Evolutionary conservation across 1,140 invertebrate species (phyloP).

Genomic region (Paramacrobiotus metropolitanus): DNA sequence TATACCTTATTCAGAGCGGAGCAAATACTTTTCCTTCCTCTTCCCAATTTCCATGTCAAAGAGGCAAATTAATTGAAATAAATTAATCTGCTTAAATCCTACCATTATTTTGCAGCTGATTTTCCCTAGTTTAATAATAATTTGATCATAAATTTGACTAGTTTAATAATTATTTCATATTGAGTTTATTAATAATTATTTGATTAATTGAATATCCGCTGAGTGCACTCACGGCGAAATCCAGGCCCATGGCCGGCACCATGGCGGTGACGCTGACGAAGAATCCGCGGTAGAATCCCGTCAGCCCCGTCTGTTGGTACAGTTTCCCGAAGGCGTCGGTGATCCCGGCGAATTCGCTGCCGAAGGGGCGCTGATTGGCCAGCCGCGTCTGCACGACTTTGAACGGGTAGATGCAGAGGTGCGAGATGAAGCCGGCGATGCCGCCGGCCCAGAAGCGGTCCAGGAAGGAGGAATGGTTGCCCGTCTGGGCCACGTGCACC

Average conservation of each 20-base stretch:
- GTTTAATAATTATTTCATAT: too few species aligned
- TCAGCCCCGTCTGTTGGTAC: not conserved
- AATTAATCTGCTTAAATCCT: too few species aligned
- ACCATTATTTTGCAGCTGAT: too few species aligned
- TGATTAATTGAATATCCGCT: too few species aligned
- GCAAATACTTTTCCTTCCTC: too few species aligned
- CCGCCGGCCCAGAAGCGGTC: not conserved
- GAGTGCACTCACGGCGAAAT: too few species aligned
- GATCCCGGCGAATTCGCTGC: not conserved
- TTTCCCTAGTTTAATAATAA: too few species aligned
- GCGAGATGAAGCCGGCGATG: not conserved
- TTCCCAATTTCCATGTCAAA: too few species aligned
- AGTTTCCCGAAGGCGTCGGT: not conserved
- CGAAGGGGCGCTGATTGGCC: not conserved
- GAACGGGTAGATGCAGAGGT: not conserved
- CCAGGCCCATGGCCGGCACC: slow-evolving; percentile 1
- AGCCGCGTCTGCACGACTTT: not conserved
- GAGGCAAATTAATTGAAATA: too few species aligned
- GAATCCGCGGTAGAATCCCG: not conserved
- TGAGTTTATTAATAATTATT: too few species aligned
- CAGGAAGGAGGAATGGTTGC: not conserved
- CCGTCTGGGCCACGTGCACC: not conserved
- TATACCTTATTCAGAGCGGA: too few species aligned
- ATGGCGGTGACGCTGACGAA: not conserved
- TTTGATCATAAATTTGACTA: too few species aligned